Conservation (phyloP, 2,113 vertebrate species). For the Bagarius yarrelli region DNA sequence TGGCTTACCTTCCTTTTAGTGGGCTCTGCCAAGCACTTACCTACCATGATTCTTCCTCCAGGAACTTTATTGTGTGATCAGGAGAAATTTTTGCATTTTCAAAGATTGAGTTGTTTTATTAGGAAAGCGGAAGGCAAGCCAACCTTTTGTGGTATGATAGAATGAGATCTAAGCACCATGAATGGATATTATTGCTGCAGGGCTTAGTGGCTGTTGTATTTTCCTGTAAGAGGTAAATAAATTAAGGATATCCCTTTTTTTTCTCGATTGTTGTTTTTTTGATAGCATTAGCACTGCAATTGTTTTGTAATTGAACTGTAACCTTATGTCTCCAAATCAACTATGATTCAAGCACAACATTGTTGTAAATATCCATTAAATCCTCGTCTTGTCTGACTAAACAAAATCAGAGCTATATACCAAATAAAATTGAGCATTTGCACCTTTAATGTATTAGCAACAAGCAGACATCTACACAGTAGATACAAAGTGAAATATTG, state of each 20-base stretch:
- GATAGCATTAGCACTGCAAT: too few species aligned
- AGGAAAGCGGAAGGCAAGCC: not conserved
- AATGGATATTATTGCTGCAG: not conserved
- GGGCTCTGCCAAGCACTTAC: not conserved
- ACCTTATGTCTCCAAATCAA: too few species aligned
- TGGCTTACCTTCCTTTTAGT: conserved; percentile 17
- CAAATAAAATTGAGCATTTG: too few species aligned
- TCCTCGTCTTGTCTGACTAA: too few species aligned
- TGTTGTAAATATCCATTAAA: too few species aligned
- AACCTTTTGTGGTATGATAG: not conserved
- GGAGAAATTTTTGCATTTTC: not conserved
- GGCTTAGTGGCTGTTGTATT: not conserved
- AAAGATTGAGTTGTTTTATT: not conserved
- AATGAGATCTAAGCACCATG: not conserved
- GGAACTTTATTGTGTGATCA: not conserved
- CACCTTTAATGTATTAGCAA: too few species aligned
- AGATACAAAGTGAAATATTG: too few species aligned
- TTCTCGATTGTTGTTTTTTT: too few species aligned
- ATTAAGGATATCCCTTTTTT: not conserved
- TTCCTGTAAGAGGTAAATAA: not conserved
- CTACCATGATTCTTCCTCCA: conserved; percentile 20
- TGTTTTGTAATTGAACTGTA: too few species aligned
- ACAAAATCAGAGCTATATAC: too few species aligned
- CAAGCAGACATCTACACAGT: too few species aligned
- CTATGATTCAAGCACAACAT: too few species aligned